These are phyloP conservation scores for Leuciscus idus DNA, from an alignment of 2,113 vertebrate species.

Conservation along the genomic window DNA sequence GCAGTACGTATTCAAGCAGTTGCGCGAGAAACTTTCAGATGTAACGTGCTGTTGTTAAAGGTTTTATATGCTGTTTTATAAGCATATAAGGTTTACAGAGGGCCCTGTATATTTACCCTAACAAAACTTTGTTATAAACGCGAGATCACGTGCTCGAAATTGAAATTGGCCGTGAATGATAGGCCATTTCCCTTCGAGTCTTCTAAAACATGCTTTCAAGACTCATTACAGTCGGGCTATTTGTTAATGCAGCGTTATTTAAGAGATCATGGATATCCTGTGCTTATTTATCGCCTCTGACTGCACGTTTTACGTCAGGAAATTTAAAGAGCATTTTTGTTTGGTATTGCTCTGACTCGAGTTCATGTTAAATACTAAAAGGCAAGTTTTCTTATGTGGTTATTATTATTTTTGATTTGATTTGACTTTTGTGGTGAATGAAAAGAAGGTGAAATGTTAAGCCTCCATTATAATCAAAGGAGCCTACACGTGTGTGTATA, in stretches of 20 bases:
- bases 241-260: neutral
- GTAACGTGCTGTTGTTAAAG: conserved; percentile 92
- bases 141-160: conserved; percentile 97
- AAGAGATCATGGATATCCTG: neutral
- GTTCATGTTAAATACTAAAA: neutral
- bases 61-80: conserved; percentile 99
- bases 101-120: conserved; percentile 94
- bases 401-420: neutral
- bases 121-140: conserved; percentile 99
- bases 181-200: conserved; percentile 75
- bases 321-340: neutral
- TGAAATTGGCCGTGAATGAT: conserved; percentile 99
- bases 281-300: neutral
- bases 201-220: conserved; percentile 33
- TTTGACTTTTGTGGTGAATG: neutral
- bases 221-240: conserved; percentile 24
- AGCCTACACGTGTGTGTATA: neutral
- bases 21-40: conserved; percentile 82
- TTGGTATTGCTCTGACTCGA: neutral
- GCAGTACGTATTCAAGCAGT: conserved; percentile 88
- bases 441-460: neutral
- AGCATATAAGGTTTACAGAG: conserved; percentile 98
- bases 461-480: neutral
- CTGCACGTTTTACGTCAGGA: neutral
- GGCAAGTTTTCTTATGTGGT: neutral